Conservation (phyloP, 2,888 invertebrate species). For the Sinelater perroti region DNA sequence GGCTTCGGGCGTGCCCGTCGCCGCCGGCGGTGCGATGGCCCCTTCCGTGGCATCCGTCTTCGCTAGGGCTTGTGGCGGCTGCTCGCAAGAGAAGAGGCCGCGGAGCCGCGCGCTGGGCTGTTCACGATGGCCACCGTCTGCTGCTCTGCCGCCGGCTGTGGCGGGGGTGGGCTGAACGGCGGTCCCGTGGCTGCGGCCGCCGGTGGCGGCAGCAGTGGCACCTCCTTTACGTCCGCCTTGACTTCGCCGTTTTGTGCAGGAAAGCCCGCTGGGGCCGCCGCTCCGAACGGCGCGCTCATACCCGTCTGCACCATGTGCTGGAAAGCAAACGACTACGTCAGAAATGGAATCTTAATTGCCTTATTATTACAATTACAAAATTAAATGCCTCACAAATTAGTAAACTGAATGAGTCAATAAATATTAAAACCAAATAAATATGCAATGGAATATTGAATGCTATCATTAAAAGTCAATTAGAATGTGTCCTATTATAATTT, state of each 20-base stretch:
- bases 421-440: too few species aligned
- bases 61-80: slow-evolving; percentile 69
- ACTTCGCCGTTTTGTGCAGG: slow-evolving; percentile 62
- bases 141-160: slow-evolving; percentile 57
- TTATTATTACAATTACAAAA: too few species aligned
- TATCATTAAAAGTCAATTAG: too few species aligned
- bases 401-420: too few species aligned
- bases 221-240: slow-evolving; percentile 57
- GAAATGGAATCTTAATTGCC: too few species aligned
- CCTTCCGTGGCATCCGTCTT: slow-evolving; percentile 64
- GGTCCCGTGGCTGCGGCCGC: slow-evolving; percentile 58
- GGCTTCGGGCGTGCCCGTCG: slow-evolving; percentile 64
- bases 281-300: slow-evolving; percentile 78
- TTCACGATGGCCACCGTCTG: slow-evolving; percentile 59
- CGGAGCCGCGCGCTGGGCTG: slow-evolving; percentile 49
- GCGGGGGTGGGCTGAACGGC: slow-evolving; percentile 59
- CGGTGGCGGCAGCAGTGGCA: slow-evolving; percentile 62
- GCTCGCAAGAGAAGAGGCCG: slow-evolving; percentile 52
- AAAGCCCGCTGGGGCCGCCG: slow-evolving; percentile 70
- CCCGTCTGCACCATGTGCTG: slow-evolving; percentile 96
- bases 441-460: too few species aligned
- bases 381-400: too few species aligned
- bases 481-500: too few species aligned
- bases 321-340: too few species aligned
- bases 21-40: slow-evolving; percentile 56